phyloP scores from a whole-genome alignment of 2,113 vertebrate species.

The Protobothrops mucrosquamatus region DNA sequence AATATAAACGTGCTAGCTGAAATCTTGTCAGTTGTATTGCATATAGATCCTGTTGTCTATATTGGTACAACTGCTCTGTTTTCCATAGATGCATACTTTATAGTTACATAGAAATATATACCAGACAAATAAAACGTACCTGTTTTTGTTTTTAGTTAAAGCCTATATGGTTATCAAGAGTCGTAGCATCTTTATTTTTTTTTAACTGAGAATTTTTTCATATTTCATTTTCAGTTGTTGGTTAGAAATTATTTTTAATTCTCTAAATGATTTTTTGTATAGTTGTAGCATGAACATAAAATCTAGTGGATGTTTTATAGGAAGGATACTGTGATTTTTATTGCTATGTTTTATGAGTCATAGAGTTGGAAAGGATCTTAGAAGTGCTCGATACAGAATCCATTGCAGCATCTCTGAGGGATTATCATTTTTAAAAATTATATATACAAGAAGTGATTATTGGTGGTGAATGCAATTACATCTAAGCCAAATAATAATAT shows the following conservation, averaged over 20 bases:
- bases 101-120: neutral
- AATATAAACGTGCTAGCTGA: neutral
- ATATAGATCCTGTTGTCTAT: neutral
- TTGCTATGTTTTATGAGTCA: neutral
- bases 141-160: neutral
- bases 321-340: neutral
- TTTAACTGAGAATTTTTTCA: neutral
- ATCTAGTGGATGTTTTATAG: neutral
- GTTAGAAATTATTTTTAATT: neutral
- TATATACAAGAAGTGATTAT: neutral
- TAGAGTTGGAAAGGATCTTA: neutral
- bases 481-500: neutral
- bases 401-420: neutral
- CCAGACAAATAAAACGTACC: neutral
- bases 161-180: neutral
- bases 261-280: neutral
- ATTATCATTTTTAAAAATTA: neutral
- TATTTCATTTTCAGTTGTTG: neutral
- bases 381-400: neutral
- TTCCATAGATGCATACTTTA: neutral
- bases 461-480: neutral
- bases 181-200: neutral
- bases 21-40: neutral
- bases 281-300: no score
- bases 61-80: no score